Evolutionary conservation across 30 jellyfish, hydroid and myxozoan species (phyloP).

Genomic region (Pseudorhiza aurosa): DNA sequence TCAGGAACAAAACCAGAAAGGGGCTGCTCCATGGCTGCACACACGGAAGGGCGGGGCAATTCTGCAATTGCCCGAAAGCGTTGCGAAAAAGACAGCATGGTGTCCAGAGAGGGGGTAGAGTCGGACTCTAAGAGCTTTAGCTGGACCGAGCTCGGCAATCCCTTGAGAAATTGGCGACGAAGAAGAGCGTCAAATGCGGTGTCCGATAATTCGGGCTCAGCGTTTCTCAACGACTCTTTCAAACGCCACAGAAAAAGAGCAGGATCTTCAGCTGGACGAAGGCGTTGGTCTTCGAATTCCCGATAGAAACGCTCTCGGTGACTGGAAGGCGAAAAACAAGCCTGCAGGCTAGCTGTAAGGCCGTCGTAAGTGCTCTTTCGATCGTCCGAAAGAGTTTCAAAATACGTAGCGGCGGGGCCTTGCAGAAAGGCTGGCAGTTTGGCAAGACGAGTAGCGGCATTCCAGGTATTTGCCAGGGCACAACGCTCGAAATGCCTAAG

Average conservation of each 20-base stretch:
- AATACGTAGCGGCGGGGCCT: too few relatives aligned
- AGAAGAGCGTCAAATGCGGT: neutral
- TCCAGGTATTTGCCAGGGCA: too few relatives aligned
- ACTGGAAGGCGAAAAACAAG: neutral
- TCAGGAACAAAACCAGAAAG: too few relatives aligned
- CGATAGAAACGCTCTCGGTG: neutral
- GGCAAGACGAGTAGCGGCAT: too few relatives aligned
- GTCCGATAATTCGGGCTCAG: conserved; percentile 1
- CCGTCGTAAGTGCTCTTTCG: too few relatives aligned
- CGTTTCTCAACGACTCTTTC: neutral
- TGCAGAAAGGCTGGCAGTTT: too few relatives aligned
- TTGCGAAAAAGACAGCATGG: neutral
- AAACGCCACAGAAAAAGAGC: neutral
- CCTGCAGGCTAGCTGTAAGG: neutral
- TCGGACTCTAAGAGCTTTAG: conserved; percentile 6
- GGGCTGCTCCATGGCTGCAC: too few relatives aligned
- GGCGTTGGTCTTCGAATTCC: neutral
- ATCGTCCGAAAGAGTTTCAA: too few relatives aligned
- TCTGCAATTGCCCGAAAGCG: conserved; percentile 17
- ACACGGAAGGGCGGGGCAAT: too few relatives aligned
- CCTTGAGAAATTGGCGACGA: conserved; percentile 8
- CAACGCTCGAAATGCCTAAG: too few relatives aligned
- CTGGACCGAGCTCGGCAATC: neutral
- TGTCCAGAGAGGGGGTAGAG: neutral
- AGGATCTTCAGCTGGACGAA: conserved; percentile 5